Evolutionary conservation across 2,113 vertebrate genomes (phyloP).

Genomic region (Helogale parvula): DNA sequence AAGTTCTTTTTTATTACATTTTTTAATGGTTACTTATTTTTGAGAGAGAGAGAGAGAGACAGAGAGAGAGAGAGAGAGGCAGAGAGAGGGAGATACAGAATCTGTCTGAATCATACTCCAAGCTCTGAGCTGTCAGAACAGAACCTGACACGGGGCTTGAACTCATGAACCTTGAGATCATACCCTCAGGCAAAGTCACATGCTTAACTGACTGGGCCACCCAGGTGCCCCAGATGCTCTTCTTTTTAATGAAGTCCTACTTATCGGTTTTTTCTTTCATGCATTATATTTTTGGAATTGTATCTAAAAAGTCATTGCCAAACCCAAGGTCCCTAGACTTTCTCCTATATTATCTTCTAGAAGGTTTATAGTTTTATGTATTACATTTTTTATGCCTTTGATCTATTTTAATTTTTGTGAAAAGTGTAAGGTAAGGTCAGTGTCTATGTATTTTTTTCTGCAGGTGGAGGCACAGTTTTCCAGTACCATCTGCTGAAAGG

Average conservation of each 20-base stretch:
- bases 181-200: no score
- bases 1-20: neutral
- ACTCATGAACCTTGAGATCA: no score
- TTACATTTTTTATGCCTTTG: neutral
- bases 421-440: neutral
- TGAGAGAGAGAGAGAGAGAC: no score
- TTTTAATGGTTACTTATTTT: no score
- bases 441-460: neutral
- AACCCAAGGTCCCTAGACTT: neutral
- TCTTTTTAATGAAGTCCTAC: neutral
- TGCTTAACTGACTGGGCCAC: no score
- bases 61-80: no score
- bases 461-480: neutral
- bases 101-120: no score
- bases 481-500: neutral
- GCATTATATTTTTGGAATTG: neutral
- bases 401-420: neutral
- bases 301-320: neutral
- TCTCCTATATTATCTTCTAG: neutral
- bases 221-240: neutral
- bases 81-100: no score
- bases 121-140: no score
- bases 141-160: no score
- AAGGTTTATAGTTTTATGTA: neutral
- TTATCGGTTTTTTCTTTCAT: neutral